These are phyloP conservation scores for Gasteruption jaculator DNA, from an alignment of 2,888 invertebrate genomes.

Conservation along the genomic window DNA sequence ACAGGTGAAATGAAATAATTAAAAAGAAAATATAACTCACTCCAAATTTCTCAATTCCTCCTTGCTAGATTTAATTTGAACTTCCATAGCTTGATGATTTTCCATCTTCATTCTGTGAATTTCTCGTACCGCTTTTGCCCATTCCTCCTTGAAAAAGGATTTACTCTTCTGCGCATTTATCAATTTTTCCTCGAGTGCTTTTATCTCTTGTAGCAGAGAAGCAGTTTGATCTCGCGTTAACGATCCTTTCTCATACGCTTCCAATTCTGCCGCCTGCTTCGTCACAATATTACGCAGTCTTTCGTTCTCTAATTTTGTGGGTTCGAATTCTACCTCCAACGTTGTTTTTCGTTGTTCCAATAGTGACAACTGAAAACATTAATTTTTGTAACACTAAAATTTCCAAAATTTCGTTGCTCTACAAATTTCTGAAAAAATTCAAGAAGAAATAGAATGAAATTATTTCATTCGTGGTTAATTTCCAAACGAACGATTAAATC, in stretches of 20 bases:
- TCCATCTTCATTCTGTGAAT: constrained; percentile 61
- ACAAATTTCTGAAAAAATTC: not conserved
- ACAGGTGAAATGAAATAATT: too few species aligned
- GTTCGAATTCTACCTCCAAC: constrained; percentile 35
- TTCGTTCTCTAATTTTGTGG: constrained; percentile 36
- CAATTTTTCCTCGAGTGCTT: constrained; percentile 62
- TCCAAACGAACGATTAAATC: constrained; percentile 4
- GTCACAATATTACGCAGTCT: constrained; percentile 30
- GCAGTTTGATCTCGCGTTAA: constrained; percentile 66
- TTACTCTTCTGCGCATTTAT: constrained; percentile 64
- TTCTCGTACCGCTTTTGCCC: constrained; percentile 66
- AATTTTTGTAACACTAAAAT: too few species aligned
- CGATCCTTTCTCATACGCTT: constrained; percentile 54
- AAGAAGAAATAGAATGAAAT: too few species aligned
- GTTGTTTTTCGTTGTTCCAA: constrained; percentile 37
- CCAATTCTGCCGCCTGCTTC: constrained; percentile 35
- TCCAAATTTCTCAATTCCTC: constrained; percentile 42
- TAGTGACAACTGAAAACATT: constrained; percentile 27
- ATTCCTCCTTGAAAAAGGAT: constrained; percentile 72
- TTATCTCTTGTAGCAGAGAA: constrained; percentile 63
- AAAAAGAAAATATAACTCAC: constrained; percentile 26
- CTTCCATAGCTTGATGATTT: constrained; percentile 55
- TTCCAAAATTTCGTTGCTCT: not conserved
- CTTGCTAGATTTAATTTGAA: constrained; percentile 54
- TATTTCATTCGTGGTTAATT: too few species aligned